Base-by-base conservation (phyloP, 1,140 invertebrate species). In the Holotrichia oblita region DNA sequence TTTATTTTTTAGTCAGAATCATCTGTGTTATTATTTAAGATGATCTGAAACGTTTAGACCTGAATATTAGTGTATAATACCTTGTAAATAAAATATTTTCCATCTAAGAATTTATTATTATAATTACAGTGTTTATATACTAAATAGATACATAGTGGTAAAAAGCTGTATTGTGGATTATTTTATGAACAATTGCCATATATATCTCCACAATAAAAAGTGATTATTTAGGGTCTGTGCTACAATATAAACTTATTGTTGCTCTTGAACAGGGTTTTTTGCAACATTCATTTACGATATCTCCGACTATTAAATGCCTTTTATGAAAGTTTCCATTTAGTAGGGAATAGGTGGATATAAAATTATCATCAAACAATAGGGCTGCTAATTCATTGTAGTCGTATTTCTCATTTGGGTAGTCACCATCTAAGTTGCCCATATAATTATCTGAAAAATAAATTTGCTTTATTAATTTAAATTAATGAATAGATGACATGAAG, bases 241-340 rank as follows among this genome's bases (percentile, higher is more conserved):
- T 64, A 20, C 61, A 64, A 22, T 64, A 64, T 20, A 64, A 0
- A 6, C 61, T 20, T 64, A 64, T 6, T 17, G 61, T 64, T 64
- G 9, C 10, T 64, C 17, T 22, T 20, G 61, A 20, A 22, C 61
- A 64, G 9, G 61, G 61, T 20, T 64, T 64, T 22, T 22, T 20
- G 61, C 61, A 64, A 64, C 61, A 64, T 64, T 64, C 61, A 22
- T 64, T 64, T 3, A 64, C 61, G 10, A 64, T 64, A 64, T 64
- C 7, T 64, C 61, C 2, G 3, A 22, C 17, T 27, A 24, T 64
- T 64, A 64, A 22, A 27, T 64, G 61, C 22, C 61, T 20, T 64
- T 64, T 64, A 20, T 64, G 24, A 20, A 24, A 64, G 22, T 64
- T 64, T 6, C 61, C 61, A 64, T 64, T 64, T 0, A 64, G 61